phyloP scores from a whole-genome alignment of 2,888 invertebrate species.

The Patella depressa region DNA sequence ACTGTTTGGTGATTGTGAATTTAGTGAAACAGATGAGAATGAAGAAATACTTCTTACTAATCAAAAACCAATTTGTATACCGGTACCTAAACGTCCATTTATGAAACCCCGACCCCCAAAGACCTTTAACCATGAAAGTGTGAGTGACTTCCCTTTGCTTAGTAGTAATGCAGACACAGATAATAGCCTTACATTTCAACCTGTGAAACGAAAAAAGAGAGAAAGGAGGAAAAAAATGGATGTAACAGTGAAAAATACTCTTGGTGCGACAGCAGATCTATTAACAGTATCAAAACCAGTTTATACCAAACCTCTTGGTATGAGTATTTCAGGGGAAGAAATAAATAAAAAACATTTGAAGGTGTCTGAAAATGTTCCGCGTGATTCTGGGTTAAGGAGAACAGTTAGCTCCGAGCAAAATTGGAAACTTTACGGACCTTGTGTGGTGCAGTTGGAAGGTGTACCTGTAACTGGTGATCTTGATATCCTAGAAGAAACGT shows the following conservation, averaged over 20 bases:
- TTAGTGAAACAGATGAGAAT: not conserved
- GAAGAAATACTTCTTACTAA: not conserved
- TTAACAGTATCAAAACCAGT: no score
- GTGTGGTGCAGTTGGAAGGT: conserved; percentile 24
- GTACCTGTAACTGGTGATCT: conserved; percentile 13
- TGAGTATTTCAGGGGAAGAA: no score
- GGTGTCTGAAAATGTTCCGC: not conserved
- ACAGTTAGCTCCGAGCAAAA: not conserved
- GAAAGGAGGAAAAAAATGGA: no score
- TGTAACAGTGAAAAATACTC: no score
- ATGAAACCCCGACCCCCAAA: not conserved
- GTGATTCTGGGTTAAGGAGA: not conserved
- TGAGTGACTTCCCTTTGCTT: not conserved
- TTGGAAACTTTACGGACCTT: conserved; percentile 21
- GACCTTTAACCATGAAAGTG: not conserved
- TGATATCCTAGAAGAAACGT: conserved; percentile 3
- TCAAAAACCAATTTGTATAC: not conserved
- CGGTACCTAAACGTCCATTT: not conserved
- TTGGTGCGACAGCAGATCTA: no score
- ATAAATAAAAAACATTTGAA: no score
- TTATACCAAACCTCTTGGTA: no score
- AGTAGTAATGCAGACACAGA: not conserved
- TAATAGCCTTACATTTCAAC: not conserved
- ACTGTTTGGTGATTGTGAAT: conserved; percentile 6
- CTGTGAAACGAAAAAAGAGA: not conserved